Conservation (phyloP, 2,797 vertebrate species). For the Buphagus erythrorhynchus region DNA sequence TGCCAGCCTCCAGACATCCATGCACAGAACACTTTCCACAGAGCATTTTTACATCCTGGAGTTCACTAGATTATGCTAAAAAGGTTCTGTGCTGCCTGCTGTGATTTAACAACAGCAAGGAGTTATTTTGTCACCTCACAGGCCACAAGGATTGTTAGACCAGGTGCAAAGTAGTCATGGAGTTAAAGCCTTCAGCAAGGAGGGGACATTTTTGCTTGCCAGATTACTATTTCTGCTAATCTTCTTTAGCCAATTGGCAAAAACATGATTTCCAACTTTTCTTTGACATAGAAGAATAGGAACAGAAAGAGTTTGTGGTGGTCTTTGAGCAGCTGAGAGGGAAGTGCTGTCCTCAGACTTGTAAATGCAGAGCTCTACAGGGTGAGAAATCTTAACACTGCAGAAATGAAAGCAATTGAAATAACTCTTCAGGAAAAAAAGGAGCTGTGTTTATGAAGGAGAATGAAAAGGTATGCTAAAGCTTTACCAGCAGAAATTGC, state of each 20-base stretch:
- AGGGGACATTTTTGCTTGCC: not conserved
- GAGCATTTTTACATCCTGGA: not conserved
- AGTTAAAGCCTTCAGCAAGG: not conserved
- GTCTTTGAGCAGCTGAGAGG: not conserved
- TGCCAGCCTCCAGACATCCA: not conserved
- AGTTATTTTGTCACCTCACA: not conserved
- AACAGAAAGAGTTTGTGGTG: not conserved
- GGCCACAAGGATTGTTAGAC: not conserved
- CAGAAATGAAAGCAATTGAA: not conserved
- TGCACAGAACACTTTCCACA: accelerated
- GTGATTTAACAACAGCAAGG: not conserved
- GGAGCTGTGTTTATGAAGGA: not conserved
- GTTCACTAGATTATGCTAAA: not conserved
- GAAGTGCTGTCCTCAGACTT: not conserved
- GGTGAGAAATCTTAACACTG: not conserved
- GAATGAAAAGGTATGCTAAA: not conserved
- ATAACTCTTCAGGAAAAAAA: not conserved
- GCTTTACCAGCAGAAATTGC: not conserved
- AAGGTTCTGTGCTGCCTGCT: not conserved
- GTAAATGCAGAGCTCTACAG: not conserved
- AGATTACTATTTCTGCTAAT: not conserved
- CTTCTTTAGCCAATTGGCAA: not conserved
- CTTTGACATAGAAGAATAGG: not conserved
- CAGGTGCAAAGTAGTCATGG: not conserved
- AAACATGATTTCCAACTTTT: not conserved